A percentile compares a stretch with the other conserved stretches of the same genome.
Conservation (phyloP, 1,140 invertebrate genomes). For the Brachionus paranguensis region DNA sequence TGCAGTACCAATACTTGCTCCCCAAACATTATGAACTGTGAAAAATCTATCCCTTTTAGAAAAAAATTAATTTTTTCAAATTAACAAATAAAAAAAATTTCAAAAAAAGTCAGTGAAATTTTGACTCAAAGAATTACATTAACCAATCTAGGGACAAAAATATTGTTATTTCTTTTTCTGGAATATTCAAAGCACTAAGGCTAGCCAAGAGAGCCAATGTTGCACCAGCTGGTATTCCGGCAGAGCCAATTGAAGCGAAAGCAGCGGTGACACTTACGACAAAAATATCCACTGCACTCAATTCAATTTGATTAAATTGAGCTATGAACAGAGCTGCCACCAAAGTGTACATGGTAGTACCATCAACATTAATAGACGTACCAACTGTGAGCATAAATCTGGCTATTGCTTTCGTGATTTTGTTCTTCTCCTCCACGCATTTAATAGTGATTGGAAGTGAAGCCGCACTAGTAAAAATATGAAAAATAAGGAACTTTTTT, state of each 20-base stretch:
- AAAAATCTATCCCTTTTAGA: constrained; percentile 40
- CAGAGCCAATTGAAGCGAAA: constrained; percentile 90
- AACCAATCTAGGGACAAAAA: constrained; percentile 91
- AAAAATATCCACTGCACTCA: constrained; percentile 59
- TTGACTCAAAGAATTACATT: not conserved
- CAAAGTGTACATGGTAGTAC: constrained; percentile 58
- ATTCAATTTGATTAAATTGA: constrained; percentile 62
- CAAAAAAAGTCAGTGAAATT: constrained; percentile 42
- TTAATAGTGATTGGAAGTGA: constrained; percentile 87
- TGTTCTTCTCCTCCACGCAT: constrained; percentile 82
- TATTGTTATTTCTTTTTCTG: constrained; percentile 81
- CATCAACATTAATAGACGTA: constrained; percentile 60
- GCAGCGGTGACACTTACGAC: constrained; percentile 75
- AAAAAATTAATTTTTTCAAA: not conserved
- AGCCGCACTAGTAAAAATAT: constrained; percentile 66
- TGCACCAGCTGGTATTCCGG: constrained; percentile 82
- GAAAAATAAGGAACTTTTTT: not conserved
- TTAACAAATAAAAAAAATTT: not conserved
- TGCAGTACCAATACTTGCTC: not conserved
- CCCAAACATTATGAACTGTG: constrained; percentile 11
- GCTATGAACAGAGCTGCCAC: constrained; percentile 67
- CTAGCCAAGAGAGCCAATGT: constrained; percentile 90
- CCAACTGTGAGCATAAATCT: constrained; percentile 90
- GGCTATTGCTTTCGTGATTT: constrained; percentile 79
- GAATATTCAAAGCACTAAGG: constrained; percentile 81